Evolutionary conservation across 1,140 invertebrate genomes (phyloP).

Genomic region (Drosophila malerkotliana): DNA sequence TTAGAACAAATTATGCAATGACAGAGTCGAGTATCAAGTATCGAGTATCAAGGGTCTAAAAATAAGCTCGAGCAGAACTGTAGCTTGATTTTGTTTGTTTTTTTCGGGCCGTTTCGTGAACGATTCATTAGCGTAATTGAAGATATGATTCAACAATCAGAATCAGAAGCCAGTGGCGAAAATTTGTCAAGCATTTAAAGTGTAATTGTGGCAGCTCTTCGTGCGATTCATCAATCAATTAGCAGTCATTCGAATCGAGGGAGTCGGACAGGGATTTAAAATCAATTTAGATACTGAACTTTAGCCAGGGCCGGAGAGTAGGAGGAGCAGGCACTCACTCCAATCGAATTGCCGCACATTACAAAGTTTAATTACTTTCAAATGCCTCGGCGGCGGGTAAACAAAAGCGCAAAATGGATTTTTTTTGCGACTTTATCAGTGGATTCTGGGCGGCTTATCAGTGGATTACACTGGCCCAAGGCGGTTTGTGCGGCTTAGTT

Average conservation of each 20-base stretch:
- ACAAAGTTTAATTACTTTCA: constrained; percentile 58
- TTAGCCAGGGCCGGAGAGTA: neutral
- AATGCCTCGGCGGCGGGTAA: constrained; percentile 20
- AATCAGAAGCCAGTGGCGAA: constrained; percentile 14
- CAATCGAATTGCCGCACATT: constrained; percentile 40
- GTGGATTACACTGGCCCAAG: constrained; percentile 42
- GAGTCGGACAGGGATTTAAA: constrained; percentile 29
- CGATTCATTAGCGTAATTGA: constrained; percentile 58
- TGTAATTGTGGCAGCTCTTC: constrained; percentile 34
- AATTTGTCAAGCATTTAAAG: constrained; percentile 37
- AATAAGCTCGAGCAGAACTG: constrained; percentile 29
- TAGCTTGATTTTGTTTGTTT: constrained; percentile 11
- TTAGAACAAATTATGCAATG: constrained; percentile 68
- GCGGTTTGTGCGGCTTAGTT: constrained; percentile 49
- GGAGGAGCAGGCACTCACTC: neutral
- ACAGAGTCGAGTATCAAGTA: neutral
- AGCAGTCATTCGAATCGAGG: constrained; percentile 42
- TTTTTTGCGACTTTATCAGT: constrained; percentile 51
- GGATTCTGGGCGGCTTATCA: constrained; percentile 47
- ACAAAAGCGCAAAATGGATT: constrained; percentile 17
- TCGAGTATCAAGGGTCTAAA: constrained; percentile 43
- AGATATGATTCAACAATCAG: constrained; percentile 27
- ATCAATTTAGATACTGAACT: constrained; percentile 53
- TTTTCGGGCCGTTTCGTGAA: constrained; percentile 37
- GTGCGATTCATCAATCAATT: constrained; percentile 41